phyloP scores from a whole-genome alignment of 2,113 vertebrate genomes.

The Spermophilus dauricus region DNA sequence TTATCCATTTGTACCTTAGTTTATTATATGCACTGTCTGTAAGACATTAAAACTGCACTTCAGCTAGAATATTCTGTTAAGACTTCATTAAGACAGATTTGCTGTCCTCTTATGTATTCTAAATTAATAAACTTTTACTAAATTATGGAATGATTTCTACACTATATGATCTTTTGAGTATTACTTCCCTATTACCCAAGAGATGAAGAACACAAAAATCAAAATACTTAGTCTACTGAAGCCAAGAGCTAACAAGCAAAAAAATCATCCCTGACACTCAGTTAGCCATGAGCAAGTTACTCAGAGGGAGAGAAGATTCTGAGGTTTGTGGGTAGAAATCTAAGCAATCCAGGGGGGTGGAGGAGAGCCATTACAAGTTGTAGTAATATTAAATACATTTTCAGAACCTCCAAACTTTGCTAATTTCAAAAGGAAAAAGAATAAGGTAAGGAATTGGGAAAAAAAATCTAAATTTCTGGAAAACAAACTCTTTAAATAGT shows the following conservation, averaged over 20 bases:
- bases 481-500: conserved; percentile 1
- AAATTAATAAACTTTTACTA: conserved; percentile 75
- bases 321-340: background rate
- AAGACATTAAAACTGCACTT: conserved; percentile 71
- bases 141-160: conserved; percentile 70
- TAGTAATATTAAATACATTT: conserved; percentile 32
- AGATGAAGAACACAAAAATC: conserved; percentile 66
- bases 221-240: conserved; percentile 64
- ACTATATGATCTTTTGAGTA: conserved; percentile 69
- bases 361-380: background rate
- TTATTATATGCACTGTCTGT: conserved; percentile 70
- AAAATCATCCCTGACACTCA: conserved; percentile 56
- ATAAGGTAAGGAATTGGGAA: background rate
- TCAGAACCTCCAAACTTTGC: conserved; percentile 13
- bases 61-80: conserved; percentile 60
- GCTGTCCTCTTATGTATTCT: conserved; percentile 72
- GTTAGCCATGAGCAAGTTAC: conserved; percentile 3
- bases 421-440: conserved; percentile 20
- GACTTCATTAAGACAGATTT: conserved; percentile 68
- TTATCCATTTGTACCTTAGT: conserved; percentile 73
- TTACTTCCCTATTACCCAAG: conserved; percentile 63
- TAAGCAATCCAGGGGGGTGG: background rate
- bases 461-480: conserved; percentile 48
- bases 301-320: conserved; percentile 26
- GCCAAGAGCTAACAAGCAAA: conserved; percentile 61